Evolutionary conservation across 2,113 vertebrate species (phyloP).

Genomic region (Raja brachyura): DNA sequence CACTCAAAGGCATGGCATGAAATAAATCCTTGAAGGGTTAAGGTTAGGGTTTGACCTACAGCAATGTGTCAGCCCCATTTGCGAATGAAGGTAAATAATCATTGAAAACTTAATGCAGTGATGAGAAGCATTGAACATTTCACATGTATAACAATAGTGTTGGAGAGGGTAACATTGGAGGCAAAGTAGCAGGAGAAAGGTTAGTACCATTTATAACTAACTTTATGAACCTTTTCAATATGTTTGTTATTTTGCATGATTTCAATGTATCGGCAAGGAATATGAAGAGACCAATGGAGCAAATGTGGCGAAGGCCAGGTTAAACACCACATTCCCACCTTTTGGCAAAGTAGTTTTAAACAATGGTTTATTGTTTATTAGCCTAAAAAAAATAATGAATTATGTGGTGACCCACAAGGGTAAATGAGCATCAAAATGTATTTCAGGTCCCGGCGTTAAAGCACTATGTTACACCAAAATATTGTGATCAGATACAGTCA

Average conservation of each 20-base stretch:
- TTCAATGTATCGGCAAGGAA: too few species aligned
- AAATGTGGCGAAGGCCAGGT: too few species aligned
- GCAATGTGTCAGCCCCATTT: too few species aligned
- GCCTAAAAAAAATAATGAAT: too few species aligned
- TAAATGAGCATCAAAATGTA: background rate
- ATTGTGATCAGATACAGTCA: background rate
- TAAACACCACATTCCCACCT: too few species aligned
- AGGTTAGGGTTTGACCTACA: background rate
- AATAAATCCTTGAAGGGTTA: background rate
- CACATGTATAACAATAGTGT: background rate
- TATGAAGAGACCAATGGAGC: too few species aligned
- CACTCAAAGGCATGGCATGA: background rate
- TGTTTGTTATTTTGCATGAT: background rate
- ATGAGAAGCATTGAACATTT: background rate
- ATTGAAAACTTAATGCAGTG: background rate
- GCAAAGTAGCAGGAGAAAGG: background rate
- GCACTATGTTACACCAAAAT: background rate
- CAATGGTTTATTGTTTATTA: too few species aligned
- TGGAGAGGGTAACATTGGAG: background rate
- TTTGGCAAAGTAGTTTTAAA: too few species aligned
- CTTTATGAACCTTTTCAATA: background rate
- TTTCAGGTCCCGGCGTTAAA: background rate
- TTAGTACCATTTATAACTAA: background rate
- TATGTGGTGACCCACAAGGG: too few species aligned
- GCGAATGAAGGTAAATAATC: background rate